Evolutionary conservation across 2,888 invertebrate genomes (phyloP).

Genomic region (Troglohyphantes excavatus): DNA sequence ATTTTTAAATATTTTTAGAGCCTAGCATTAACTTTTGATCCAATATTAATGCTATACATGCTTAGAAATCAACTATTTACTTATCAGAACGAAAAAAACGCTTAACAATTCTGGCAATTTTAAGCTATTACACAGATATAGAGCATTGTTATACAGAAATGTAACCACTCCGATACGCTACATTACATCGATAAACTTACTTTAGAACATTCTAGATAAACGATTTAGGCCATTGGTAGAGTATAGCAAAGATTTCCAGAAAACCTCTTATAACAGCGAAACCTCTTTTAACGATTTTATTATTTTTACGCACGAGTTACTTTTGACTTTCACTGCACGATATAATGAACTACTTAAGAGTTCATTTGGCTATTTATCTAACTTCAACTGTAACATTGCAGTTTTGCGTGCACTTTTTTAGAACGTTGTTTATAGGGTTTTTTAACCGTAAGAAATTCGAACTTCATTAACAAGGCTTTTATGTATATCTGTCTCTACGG

Average conservation of each 20-base stretch:
- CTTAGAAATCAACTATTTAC: neutral
- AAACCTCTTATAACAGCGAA: neutral
- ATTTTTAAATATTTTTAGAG: no score
- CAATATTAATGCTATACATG: no score
- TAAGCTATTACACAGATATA: neutral
- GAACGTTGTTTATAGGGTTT: no score
- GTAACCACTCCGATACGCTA: neutral
- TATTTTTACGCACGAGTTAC: neutral
- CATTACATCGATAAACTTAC: neutral
- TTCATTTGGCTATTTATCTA: neutral
- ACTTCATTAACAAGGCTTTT: no score
- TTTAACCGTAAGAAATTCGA: no score
- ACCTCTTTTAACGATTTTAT: neutral
- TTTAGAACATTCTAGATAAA: neutral
- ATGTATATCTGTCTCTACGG: no score
- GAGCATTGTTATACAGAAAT: neutral
- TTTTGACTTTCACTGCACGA: neutral
- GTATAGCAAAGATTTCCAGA: neutral
- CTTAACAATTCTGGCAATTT: neutral
- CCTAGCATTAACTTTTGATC: no score
- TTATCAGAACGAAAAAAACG: neutral
- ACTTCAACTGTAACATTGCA: neutral
- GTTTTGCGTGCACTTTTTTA: neutral
- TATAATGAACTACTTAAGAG: neutral
- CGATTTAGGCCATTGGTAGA: conserved; percentile 1